Conservation (phyloP, 2,113 vertebrate genomes). For the Heterotilapia buettikoferi region DNA sequence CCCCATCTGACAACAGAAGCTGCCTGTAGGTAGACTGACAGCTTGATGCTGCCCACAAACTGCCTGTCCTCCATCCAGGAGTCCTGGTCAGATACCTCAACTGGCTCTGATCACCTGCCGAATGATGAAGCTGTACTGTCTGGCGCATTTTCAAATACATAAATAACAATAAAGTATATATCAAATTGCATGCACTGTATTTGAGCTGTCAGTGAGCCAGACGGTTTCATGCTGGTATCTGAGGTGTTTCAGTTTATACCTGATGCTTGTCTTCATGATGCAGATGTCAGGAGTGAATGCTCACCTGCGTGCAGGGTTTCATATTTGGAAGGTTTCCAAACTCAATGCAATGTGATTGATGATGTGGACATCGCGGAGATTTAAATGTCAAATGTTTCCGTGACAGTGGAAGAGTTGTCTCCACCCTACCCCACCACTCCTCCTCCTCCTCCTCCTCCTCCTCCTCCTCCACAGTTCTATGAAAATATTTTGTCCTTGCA, state of each 20-base stretch:
- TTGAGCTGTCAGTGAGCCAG: neutral
- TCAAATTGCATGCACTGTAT: neutral
- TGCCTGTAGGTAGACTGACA: neutral
- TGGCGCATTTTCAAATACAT: neutral
- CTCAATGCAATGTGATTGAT: neutral
- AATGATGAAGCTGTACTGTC: neutral
- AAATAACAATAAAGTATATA: neutral
- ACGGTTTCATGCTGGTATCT: accelerated
- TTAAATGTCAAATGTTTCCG: neutral
- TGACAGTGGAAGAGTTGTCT: neutral
- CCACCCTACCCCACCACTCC: neutral
- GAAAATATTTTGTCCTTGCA: neutral
- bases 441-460: neutral
- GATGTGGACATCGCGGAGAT: neutral
- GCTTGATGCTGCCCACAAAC: neutral
- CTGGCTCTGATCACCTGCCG: neutral
- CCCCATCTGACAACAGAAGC: neutral
- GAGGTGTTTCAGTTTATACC: neutral
- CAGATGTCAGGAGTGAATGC: neutral
- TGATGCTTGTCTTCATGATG: neutral
- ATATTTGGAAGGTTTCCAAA: neutral
- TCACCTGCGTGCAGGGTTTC: neutral
- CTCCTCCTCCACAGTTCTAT: too few relatives aligned
- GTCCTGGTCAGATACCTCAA: neutral
- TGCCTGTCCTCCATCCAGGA: neutral